phyloP scores from a whole-genome alignment of 2,888 invertebrate genomes.

The Pantelozetes paolii region DNA sequence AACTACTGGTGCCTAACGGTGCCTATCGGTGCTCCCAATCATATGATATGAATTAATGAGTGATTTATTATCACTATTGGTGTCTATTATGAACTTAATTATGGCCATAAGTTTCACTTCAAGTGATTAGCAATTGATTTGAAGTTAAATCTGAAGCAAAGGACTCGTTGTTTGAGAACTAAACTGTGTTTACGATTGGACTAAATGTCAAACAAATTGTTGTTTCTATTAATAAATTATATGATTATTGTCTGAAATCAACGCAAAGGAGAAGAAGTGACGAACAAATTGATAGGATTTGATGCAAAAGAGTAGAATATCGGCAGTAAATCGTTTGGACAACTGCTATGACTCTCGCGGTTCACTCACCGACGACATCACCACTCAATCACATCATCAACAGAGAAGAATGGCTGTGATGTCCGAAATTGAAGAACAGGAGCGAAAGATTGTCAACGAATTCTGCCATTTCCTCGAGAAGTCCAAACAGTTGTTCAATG shows the following conservation, averaged over 20 bases:
- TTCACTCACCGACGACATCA: conserved; percentile 39
- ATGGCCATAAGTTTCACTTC: neutral
- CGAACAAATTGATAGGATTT: neutral
- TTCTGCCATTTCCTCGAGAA: conserved; percentile 94
- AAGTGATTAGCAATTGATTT: neutral
- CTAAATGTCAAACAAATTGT: neutral
- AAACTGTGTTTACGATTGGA: neutral
- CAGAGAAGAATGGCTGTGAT: conserved; percentile 51
- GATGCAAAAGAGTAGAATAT: conserved; percentile 36
- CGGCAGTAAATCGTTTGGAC: conserved; percentile 40
- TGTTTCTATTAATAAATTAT: conserved; percentile 12
- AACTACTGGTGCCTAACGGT: no score
- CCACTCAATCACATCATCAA: conserved; percentile 35
- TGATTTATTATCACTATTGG: neutral
- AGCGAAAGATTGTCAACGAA: conserved; percentile 86
- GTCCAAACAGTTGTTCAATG: conserved; percentile 94
- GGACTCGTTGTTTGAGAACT: neutral
- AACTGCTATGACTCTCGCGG: conserved; percentile 44
- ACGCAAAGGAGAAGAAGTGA: neutral
- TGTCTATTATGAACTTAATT: neutral
- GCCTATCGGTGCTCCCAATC: conserved; percentile 8
- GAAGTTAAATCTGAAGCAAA: neutral
- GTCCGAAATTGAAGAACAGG: conserved; percentile 78
- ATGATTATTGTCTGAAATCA: neutral
- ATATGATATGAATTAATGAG: neutral